phyloP scores from a whole-genome alignment of 2,797 vertebrate species.

The Anomalospiza imberbis region DNA sequence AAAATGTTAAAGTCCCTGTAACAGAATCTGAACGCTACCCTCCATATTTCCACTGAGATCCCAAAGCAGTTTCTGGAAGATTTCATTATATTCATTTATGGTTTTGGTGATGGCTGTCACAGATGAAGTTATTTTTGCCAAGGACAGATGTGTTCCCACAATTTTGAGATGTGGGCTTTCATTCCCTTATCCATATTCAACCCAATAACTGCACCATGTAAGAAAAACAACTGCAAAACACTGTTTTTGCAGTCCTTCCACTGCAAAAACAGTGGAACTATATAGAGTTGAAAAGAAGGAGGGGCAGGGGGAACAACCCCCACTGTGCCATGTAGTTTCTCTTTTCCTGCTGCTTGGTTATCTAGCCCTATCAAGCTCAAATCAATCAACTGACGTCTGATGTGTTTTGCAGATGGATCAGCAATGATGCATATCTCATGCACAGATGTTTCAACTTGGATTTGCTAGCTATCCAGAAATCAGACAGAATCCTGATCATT shows the following conservation, averaged over 20 bases:
- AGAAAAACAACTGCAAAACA: background rate
- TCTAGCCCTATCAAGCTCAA: background rate
- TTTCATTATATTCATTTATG: background rate
- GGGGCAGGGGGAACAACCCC: background rate
- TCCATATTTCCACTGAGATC: background rate
- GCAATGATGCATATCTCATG: background rate
- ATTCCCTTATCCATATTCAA: background rate
- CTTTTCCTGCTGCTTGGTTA: background rate
- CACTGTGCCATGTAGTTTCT: background rate
- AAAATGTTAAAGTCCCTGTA: background rate
- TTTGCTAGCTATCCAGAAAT: constrained; percentile 32
- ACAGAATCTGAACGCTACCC: background rate
- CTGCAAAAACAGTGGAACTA: background rate
- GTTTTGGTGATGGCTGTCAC: background rate
- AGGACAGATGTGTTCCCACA: background rate
- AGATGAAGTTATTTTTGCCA: background rate
- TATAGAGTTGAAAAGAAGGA: background rate
- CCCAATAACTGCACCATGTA: background rate
- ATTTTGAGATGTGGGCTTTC: background rate
- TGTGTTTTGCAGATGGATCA: constrained; percentile 20
- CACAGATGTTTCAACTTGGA: constrained; percentile 50
- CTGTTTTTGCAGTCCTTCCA: too few species aligned
- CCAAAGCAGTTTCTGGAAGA: background rate
- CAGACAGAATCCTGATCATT: constrained; percentile 29
- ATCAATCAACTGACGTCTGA: constrained; percentile 5